These are phyloP conservation scores for Balanococcus diminutus DNA, from an alignment of 2,888 invertebrate species.

Conservation along the genomic window DNA sequence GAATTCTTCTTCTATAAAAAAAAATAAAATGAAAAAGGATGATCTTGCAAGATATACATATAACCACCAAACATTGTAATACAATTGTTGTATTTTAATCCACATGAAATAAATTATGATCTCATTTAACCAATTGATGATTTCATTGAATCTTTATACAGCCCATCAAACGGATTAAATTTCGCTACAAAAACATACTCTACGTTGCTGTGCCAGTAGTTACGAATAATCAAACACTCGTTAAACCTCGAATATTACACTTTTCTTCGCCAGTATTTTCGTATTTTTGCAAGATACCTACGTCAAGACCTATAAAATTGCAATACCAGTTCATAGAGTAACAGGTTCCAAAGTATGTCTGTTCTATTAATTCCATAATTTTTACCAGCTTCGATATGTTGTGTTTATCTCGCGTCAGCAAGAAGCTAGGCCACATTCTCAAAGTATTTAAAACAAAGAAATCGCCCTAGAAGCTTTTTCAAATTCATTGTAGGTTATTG, in stretches of 20 bases:
- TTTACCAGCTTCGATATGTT: background rate
- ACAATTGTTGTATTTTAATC: no score
- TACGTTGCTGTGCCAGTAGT: no score
- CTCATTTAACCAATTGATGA: no score
- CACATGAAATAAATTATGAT: no score
- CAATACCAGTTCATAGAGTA: slow-evolving; percentile 12
- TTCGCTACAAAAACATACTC: no score
- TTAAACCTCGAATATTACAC: background rate
- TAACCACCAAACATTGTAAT: no score
- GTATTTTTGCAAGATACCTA: background rate
- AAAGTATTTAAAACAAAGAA: background rate
- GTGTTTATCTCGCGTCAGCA: slow-evolving; percentile 16
- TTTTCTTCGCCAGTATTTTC: background rate
- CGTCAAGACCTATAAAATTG: slow-evolving; percentile 8
- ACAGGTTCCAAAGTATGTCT: slow-evolving; percentile 7
- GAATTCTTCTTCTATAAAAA: no score
- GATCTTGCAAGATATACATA: no score
- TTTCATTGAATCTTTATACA: no score
- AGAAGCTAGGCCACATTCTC: slow-evolving; percentile 20
- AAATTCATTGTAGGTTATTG: background rate
- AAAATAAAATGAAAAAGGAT: no score
- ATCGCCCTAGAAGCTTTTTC: slow-evolving; percentile 15
- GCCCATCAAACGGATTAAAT: no score
- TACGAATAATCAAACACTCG: no score
- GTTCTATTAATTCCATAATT: slow-evolving; percentile 26